Conservation (phyloP, 2,888 invertebrate species). For the Fragum sueziense region DNA sequence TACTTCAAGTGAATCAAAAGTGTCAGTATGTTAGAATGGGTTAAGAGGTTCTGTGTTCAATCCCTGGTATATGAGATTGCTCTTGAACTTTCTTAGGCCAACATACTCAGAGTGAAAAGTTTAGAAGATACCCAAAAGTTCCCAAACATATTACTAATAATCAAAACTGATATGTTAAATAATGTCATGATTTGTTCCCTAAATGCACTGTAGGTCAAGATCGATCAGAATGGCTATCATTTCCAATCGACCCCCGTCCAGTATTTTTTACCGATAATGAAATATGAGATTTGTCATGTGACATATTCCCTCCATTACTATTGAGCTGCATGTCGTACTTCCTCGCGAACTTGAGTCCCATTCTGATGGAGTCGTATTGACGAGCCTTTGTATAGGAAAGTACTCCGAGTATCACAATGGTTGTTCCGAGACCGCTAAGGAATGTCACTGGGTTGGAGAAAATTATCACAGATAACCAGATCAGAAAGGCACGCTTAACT, state of each 20-base stretch:
- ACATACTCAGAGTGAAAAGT: too few species aligned
- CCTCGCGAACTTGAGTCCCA: slow-evolving; percentile 22
- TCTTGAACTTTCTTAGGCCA: too few species aligned
- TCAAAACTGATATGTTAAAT: too few species aligned
- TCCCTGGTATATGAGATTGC: too few species aligned
- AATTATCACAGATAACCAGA: slow-evolving; percentile 89
- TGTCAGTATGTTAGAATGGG: too few species aligned
- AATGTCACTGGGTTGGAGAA: slow-evolving; percentile 90
- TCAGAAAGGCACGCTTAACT: slow-evolving; percentile 89
- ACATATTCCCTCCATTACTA: background rate
- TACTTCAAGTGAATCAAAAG: too few species aligned
- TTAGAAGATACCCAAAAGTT: too few species aligned
- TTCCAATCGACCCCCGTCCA: background rate
- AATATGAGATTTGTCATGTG: slow-evolving; percentile 19
- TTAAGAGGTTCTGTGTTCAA: too few species aligned
- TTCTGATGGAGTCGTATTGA: slow-evolving; percentile 72
- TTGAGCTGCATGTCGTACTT: slow-evolving; percentile 41
- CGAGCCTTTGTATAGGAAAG: slow-evolving; percentile 89
- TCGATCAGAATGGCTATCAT: slow-evolving; percentile 8
- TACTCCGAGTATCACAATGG: slow-evolving; percentile 88
- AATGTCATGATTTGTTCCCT: too few species aligned
- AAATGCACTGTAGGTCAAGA: background rate
- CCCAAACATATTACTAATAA: too few species aligned
- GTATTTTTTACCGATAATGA: slow-evolving; percentile 10
- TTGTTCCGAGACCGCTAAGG: slow-evolving; percentile 88